phyloP scores from a whole-genome alignment of 2,888 invertebrate species.

The Cosmia trapezina region DNA sequence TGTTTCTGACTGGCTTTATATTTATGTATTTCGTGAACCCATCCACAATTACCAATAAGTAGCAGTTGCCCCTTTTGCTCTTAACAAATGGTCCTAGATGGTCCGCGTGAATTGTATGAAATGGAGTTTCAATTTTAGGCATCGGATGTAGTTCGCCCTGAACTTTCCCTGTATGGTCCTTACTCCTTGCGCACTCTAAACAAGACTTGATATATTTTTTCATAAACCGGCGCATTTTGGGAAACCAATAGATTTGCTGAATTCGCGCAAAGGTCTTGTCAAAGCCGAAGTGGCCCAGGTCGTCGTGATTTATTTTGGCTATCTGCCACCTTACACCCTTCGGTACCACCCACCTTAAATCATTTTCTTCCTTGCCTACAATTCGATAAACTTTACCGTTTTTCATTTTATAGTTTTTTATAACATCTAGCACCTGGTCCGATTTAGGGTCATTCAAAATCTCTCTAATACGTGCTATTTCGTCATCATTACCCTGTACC shows the following conservation, averaged over 20 bases:
- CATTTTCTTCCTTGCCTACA: not conserved
- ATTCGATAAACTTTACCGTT: not conserved
- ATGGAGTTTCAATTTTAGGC: not conserved
- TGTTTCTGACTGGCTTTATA: not conserved
- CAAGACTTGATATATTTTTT: not conserved
- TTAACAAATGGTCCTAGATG: not conserved
- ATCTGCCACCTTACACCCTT: constrained; percentile 3
- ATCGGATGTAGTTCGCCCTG: not conserved
- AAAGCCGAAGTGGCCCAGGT: not conserved
- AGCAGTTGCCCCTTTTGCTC: not conserved
- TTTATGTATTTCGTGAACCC: not conserved
- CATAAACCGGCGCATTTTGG: not conserved
- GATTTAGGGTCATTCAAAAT: not conserved
- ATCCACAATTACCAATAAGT: not conserved
- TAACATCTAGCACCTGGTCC: not conserved
- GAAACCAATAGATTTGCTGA: not conserved
- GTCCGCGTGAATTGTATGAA: constrained; percentile 1
- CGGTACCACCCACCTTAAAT: not conserved
- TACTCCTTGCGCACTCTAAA: not conserved
- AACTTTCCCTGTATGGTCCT: not conserved
- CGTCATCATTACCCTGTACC: not conserved
- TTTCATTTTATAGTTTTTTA: not conserved
- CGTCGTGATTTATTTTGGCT: not conserved
- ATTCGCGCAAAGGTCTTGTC: not conserved
- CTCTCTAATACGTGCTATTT: not conserved